Percentiles rank a stretch among this genome's conserved stretches.
These are phyloP conservation scores for Bombus confusus DNA, from an alignment of 1,140 invertebrate species.

Conservation along the genomic window DNA sequence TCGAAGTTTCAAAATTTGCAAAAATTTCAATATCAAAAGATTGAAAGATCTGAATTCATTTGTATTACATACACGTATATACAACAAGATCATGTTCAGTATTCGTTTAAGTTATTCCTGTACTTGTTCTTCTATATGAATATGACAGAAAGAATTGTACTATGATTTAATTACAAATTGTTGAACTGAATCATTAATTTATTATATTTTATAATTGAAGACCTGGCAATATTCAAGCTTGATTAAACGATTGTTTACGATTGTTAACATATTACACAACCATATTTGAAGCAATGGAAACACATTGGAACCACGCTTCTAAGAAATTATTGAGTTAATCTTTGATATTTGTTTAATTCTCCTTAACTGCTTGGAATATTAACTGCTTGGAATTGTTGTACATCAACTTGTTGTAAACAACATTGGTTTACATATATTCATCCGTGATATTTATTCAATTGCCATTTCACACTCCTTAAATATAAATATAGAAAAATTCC, in stretches of 20 bases:
- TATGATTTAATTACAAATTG: neutral
- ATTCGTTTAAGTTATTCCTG: neutral
- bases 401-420: neutral
- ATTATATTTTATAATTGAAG: neutral
- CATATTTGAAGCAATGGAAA: neutral
- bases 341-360: neutral
- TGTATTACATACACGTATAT: no score
- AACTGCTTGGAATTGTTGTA: neutral
- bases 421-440: neutral
- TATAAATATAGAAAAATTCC: neutral
- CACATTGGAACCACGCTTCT: neutral
- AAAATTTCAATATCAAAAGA: no score
- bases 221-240: neutral
- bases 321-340: neutral
- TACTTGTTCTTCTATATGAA: neutral
- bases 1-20: neutral
- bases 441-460: no score
- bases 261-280: neutral
- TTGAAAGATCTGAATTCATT: no score
- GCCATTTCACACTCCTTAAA: no score
- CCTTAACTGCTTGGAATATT: neutral
- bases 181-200: neutral
- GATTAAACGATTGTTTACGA: neutral
- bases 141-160: neutral
- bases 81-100: neutral